Conservation (phyloP, 2,888 invertebrate genomes). For the Tinea pellionella region DNA sequence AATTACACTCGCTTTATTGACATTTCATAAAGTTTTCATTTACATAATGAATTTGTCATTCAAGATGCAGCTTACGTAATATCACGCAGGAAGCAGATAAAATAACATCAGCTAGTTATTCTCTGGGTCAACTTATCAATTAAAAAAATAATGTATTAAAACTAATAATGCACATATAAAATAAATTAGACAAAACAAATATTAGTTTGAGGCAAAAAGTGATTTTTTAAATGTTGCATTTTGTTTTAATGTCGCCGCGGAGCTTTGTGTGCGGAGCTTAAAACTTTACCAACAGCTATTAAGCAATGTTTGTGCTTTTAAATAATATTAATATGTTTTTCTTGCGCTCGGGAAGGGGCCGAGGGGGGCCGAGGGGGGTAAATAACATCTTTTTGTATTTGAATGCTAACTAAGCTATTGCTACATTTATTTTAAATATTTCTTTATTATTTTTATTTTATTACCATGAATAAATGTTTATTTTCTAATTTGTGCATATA, state of each 20-base stretch:
- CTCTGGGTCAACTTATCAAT: too few relatives aligned
- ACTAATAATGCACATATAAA: background rate
- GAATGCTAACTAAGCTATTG: too few relatives aligned
- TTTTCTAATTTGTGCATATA: too few relatives aligned
- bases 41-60: background rate
- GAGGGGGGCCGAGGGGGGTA: background rate
- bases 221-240: background rate
- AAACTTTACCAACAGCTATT: conserved; percentile 10
- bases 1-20: conserved; percentile 8
- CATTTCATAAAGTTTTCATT: conserved; percentile 9
- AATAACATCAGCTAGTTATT: too few relatives aligned
- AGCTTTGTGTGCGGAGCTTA: conserved; percentile 2
- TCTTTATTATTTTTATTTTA: too few relatives aligned
- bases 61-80: too few relatives aligned
- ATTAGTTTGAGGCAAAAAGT: background rate
- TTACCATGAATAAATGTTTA: too few relatives aligned
- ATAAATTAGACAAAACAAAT: too few relatives aligned
- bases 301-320: conserved; percentile 8
- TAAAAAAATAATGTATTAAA: too few relatives aligned
- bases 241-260: background rate
- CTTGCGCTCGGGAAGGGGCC: background rate
- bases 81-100: too few relatives aligned
- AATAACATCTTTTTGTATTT: too few relatives aligned
- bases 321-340: conserved; percentile 11
- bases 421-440: too few relatives aligned